Percentiles rank a stretch among this genome's conserved stretches.
These are phyloP conservation scores for Brachylomia viminalis DNA, from an alignment of 2,888 invertebrate genomes.

Conservation along the genomic window DNA sequence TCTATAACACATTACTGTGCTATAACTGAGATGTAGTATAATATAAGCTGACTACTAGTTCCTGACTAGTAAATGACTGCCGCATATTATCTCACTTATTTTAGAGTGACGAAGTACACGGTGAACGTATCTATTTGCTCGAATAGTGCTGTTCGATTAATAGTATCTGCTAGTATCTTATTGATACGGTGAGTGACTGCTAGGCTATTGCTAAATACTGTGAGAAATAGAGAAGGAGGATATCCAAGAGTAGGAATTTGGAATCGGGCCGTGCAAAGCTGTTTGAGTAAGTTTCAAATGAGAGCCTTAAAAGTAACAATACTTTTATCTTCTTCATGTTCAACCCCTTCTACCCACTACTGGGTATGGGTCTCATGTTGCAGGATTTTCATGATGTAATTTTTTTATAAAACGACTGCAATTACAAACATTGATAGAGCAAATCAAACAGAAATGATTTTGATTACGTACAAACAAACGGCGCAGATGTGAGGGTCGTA, in stretches of 20 bases:
- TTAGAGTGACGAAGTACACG: slow-evolving; percentile 21
- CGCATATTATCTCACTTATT: slow-evolving; percentile 20
- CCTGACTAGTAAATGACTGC: slow-evolving; percentile 35
- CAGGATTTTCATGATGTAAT: background rate
- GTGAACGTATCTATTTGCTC: slow-evolving; percentile 1
- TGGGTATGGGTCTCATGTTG: background rate
- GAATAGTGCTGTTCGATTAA: background rate
- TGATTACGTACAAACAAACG: slow-evolving; percentile 54
- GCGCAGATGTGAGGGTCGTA: slow-evolving; percentile 42
- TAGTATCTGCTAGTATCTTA: background rate
- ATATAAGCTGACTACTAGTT: slow-evolving; percentile 29
- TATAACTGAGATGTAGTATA: slow-evolving; percentile 1
- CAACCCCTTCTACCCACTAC: background rate
- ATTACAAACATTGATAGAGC: slow-evolving; percentile 54
- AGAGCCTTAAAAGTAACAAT: background rate
- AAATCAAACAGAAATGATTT: slow-evolving; percentile 58
- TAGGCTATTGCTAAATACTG: background rate
- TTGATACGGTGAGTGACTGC: background rate
- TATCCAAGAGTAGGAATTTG: background rate
- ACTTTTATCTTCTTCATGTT: background rate
- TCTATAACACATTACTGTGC: too few relatives aligned
- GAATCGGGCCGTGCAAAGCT: background rate
- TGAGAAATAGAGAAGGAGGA: background rate
- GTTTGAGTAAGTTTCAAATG: too few relatives aligned
- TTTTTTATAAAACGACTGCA: slow-evolving; percentile 32